phyloP scores from a whole-genome alignment of 2,797 vertebrate species.

The Lepus oiostolus region DNA sequence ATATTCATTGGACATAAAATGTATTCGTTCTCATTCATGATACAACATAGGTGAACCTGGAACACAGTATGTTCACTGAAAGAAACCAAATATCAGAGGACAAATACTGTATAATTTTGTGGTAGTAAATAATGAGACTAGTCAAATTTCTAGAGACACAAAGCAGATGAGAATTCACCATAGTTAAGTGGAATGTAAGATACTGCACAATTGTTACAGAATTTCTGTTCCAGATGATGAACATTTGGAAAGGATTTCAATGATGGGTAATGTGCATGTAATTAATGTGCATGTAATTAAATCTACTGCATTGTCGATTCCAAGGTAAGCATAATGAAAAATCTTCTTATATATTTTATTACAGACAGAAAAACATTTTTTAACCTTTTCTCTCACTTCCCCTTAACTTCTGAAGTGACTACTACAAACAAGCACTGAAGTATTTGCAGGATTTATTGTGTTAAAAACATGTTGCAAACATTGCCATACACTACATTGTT shows the following conservation, averaged over 20 bases:
- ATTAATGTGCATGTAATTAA: not conserved
- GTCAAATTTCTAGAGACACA: not conserved
- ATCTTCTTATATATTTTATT: not conserved
- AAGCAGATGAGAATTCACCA: not conserved
- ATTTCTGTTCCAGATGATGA: not conserved
- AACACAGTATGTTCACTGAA: not conserved
- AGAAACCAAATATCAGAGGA: not conserved
- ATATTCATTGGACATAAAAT: not conserved
- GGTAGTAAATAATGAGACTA: not conserved
- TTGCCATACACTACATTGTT: not conserved
- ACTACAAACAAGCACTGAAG: not conserved
- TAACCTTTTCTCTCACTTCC: not conserved
- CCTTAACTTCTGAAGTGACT: not conserved
- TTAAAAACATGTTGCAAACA: not conserved
- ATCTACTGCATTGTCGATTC: not conserved
- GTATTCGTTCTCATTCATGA: not conserved
- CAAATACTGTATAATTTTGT: not conserved
- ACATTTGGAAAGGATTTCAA: not conserved
- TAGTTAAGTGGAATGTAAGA: not conserved
- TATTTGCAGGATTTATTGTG: not conserved
- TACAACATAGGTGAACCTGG: not conserved
- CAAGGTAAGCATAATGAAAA: not conserved
- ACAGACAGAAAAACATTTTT: not conserved
- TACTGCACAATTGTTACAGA: not conserved
- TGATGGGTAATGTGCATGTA: not conserved